Evolutionary conservation across 2,888 invertebrate species (phyloP), one percentile per base, ranked within the genome.

Genomic region (Drosophila colorata): DNA sequence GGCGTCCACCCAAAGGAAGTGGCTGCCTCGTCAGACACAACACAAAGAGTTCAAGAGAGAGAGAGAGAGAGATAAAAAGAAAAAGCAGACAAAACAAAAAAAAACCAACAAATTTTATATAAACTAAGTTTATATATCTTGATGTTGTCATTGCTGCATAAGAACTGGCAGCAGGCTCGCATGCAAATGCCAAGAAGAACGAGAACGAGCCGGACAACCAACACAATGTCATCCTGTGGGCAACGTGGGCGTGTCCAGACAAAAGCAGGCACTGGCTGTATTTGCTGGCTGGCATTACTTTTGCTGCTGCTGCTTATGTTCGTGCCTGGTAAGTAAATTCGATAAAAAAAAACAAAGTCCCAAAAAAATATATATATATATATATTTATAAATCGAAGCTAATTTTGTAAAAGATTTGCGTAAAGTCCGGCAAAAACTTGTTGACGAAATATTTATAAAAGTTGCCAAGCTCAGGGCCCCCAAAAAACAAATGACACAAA

Each of bases 301-400:
- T 28, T 85, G 31, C 69, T 89, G 9, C 52, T 84, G 37, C 67
- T 87, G 7, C 61, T 81, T 40, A 41, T 87, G 35, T 43, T 85
- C 28, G 86, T 85, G 67, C 85, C 85, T 56, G 88, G 85, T 85
- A 85, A 89, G 85, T 85, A 44, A 71, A 75, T 53, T 57, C 47
- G 16, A 53, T 6, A 20, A 16, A 35, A 28, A 23, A 35, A 41
- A 65, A 43, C 47, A 14, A 51, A 64, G 37, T 41, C 28, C 20
- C 48, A 41, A 31, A 28, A 23, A 20, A 16, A 23, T 25, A 13
- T 11, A 25, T 20, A 20, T 20, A 28, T 28, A 28, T 28, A 8
- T 8, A 28, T 28, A 46, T 48, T 48, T 20, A 33, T 9, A 63
- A 79, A 78, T 88, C 74, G 51, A 58, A 69, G 66, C 69, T 86